Evolutionary conservation across 1,140 invertebrate genomes (phyloP).

Genomic region (Euschistus heros): DNA sequence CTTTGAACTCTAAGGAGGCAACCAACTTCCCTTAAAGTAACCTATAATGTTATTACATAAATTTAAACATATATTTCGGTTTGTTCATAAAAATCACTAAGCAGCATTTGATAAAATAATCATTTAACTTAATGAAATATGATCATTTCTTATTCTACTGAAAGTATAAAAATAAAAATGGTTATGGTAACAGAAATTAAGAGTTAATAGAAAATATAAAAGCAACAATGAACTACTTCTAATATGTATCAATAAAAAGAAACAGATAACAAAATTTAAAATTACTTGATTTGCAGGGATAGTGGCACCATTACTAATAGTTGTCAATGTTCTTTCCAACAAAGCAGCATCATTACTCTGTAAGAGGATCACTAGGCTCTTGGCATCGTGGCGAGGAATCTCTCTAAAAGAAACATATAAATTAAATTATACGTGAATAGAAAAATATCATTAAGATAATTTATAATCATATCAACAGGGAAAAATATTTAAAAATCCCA

Average conservation of each 20-base stretch:
- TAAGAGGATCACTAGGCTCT: slow-evolving; percentile 42
- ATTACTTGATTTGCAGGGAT: slow-evolving; percentile 44
- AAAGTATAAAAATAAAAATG: too few species aligned
- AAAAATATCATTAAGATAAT: too few species aligned
- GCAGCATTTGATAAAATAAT: not conserved
- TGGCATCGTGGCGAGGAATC: slow-evolving; percentile 41
- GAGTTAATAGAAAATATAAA: too few species aligned
- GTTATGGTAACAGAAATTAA: too few species aligned
- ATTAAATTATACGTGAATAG: too few species aligned
- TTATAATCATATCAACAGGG: too few species aligned
- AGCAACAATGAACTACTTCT: too few species aligned
- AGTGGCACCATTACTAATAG: slow-evolving; percentile 45
- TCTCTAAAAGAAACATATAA: slow-evolving; percentile 32
- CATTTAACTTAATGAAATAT: not conserved
- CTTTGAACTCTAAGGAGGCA: slow-evolving; percentile 40
- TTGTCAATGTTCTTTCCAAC: slow-evolving; percentile 41
- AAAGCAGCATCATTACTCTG: slow-evolving; percentile 40
- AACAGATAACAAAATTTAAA: not conserved
- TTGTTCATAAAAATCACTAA: too few species aligned
- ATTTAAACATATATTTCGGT: too few species aligned
- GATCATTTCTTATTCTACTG: not conserved
- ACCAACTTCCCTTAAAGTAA: slow-evolving; percentile 43
- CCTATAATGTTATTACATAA: slow-evolving; percentile 33
- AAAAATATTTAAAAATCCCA: too few species aligned
- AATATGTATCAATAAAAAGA: not conserved